These are phyloP conservation scores for Eulithis prunata DNA, from an alignment of 2,888 invertebrate species.

Conservation along the genomic window DNA sequence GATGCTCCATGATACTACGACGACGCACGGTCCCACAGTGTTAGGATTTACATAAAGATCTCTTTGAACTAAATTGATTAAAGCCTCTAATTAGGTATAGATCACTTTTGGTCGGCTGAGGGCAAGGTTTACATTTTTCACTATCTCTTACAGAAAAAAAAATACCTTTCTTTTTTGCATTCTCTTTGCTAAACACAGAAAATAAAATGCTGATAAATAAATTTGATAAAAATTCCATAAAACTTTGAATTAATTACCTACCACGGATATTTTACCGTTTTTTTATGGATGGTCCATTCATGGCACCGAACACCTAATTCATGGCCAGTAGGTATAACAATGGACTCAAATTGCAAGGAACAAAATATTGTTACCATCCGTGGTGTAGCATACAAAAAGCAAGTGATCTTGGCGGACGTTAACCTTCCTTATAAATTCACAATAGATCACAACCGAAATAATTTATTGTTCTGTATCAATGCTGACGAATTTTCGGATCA, in stretches of 20 bases:
- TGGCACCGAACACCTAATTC: background rate
- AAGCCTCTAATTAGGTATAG: too few species aligned
- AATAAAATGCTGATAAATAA: too few species aligned
- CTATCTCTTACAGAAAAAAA: too few species aligned
- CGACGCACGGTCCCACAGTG: too few species aligned
- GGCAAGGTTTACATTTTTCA: too few species aligned
- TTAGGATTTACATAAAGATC: too few species aligned
- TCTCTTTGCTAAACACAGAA: too few species aligned
- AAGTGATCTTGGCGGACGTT: constrained; percentile 61
- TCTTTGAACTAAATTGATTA: too few species aligned
- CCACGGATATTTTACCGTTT: background rate
- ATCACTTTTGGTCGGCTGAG: too few species aligned
- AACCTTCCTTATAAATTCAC: constrained; percentile 66
- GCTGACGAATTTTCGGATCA: constrained; percentile 67
- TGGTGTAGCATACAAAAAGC: constrained; percentile 50
- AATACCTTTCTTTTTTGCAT: too few species aligned
- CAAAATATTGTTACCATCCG: constrained; percentile 36
- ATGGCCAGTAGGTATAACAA: background rate
- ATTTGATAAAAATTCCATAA: background rate
- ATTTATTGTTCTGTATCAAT: constrained; percentile 66
- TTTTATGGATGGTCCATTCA: background rate
- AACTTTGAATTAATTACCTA: background rate
- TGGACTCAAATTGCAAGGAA: constrained; percentile 14
- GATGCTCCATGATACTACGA: too few species aligned
- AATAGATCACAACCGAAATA: constrained; percentile 55